A percentile compares a stretch with the other conserved stretches of the same genome.
Evolutionary conservation across 2,888 invertebrate genomes (phyloP).

Genomic region (Dilophus febrilis): DNA sequence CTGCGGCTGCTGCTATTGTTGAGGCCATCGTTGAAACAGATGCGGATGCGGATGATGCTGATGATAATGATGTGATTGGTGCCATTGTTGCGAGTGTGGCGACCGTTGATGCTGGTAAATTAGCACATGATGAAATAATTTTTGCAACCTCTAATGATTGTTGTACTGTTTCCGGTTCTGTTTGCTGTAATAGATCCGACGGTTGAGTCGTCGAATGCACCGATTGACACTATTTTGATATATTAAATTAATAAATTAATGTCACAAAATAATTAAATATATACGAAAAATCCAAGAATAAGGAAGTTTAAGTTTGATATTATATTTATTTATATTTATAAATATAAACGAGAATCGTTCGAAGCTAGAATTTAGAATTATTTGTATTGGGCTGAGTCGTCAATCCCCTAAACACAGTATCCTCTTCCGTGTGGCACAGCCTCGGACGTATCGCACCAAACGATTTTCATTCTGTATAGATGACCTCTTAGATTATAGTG

Average conservation of each 20-base stretch:
- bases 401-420: too few species aligned
- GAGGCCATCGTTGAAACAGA: conserved; percentile 14
- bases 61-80: conserved; percentile 12
- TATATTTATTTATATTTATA: too few species aligned
- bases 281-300: background rate
- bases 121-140: conserved; percentile 12
- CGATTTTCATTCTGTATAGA: too few species aligned
- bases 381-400: too few species aligned
- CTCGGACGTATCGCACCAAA: too few species aligned
- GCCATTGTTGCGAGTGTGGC: conserved; percentile 11
- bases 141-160: conserved; percentile 4
- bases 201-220: conserved; percentile 24
- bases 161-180: conserved; percentile 35
- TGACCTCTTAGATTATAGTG: too few species aligned
- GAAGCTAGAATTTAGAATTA: too few species aligned
- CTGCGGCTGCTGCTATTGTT: conserved; percentile 20
- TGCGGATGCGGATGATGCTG: conserved; percentile 19
- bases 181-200: conserved; percentile 43
- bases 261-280: background rate
- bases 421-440: too few species aligned
- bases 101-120: conserved; percentile 10
- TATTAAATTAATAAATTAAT: background rate
- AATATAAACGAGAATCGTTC: too few species aligned
- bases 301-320: too few species aligned
- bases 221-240: background rate